These are phyloP conservation scores for Mesorhabditis sp. DNA, from an alignment of 2,888 invertebrate genomes.

Conservation along the genomic window DNA sequence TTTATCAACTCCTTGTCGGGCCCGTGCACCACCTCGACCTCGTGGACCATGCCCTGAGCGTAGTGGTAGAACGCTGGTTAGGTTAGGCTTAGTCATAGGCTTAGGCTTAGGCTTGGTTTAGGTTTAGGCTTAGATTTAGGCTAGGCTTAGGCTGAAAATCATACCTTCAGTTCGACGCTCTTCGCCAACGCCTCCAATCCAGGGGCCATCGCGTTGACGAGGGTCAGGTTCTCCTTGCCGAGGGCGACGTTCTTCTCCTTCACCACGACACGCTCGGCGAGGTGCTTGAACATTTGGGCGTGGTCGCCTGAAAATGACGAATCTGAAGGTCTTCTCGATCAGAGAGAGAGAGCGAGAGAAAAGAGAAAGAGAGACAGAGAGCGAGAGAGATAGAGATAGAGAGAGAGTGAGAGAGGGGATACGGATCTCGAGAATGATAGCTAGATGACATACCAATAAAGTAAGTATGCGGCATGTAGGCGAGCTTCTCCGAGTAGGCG, in stretches of 20 bases:
- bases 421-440: no score
- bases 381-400: no score
- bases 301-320: constrained; percentile 69
- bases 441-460: constrained; percentile 72
- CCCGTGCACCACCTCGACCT: constrained; percentile 55
- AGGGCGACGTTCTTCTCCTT: constrained; percentile 58
- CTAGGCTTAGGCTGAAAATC: neutral
- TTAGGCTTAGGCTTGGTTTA: no score
- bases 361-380: no score
- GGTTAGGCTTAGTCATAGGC: neutral
- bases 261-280: constrained; percentile 79
- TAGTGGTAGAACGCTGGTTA: neutral
- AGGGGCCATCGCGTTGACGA: constrained; percentile 84
- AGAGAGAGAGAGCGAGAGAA: no score
- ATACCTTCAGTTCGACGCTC: constrained; percentile 70
- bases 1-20: constrained; percentile 47
- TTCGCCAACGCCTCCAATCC: constrained; percentile 88
- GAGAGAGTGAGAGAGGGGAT: no score
- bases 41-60: constrained; percentile 35
- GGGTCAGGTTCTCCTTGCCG: constrained; percentile 43
- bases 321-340: no score
- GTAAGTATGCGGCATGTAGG: constrained; percentile 95
- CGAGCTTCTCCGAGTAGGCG: constrained; percentile 85
- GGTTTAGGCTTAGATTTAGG: no score
- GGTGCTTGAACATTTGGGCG: constrained; percentile 94